These are phyloP conservation scores for Semicossyphus pulcher DNA, from an alignment of 2,113 vertebrate genomes.

Conservation along the genomic window DNA sequence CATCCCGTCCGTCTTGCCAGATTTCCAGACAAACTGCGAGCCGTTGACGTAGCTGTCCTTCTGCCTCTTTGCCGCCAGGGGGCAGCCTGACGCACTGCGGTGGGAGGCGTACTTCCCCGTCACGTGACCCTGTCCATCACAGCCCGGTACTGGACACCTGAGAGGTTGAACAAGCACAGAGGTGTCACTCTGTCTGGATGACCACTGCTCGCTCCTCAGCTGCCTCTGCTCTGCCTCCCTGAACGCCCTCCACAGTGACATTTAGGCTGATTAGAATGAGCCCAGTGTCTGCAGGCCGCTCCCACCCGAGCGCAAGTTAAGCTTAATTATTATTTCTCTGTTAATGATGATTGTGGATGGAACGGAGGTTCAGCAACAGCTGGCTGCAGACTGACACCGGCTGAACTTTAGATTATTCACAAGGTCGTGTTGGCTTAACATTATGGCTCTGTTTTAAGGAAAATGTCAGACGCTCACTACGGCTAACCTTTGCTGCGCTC, in stretches of 20 bases:
- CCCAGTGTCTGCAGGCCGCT: background rate
- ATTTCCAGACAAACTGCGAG: conserved; percentile 96
- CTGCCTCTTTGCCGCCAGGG: conserved; percentile 95
- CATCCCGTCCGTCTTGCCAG: conserved; percentile 98
- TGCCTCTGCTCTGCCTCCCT: conserved; percentile 19
- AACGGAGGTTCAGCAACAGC: conserved; percentile 38
- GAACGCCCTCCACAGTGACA: conserved; percentile 35
- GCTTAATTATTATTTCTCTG: conserved; percentile 53
- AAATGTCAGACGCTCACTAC: conserved; percentile 57
- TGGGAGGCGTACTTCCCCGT: conserved; percentile 98
- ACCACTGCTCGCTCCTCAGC: background rate
- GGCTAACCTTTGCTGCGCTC: conserved; percentile 42
- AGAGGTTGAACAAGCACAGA: conserved; percentile 3
- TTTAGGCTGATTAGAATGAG: conserved; percentile 53
- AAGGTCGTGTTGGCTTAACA: conserved; percentile 50
- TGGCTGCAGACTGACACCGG: conserved; percentile 48
- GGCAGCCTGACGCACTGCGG: conserved; percentile 97
- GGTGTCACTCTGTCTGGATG: background rate
- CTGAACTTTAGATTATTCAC: conserved; percentile 63
- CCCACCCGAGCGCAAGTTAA: conserved; percentile 41
- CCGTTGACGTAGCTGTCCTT: conserved; percentile 93
- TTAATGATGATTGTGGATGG: conserved; percentile 48
- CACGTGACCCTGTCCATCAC: conserved; percentile 97
- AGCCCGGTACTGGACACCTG: conserved; percentile 97
- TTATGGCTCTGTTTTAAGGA: conserved; percentile 23